A percentile compares a stretch with the other conserved stretches of the same genome.
Conservation (phyloP, 2,797 vertebrate genomes). For the Scomberomorus guttatus region DNA sequence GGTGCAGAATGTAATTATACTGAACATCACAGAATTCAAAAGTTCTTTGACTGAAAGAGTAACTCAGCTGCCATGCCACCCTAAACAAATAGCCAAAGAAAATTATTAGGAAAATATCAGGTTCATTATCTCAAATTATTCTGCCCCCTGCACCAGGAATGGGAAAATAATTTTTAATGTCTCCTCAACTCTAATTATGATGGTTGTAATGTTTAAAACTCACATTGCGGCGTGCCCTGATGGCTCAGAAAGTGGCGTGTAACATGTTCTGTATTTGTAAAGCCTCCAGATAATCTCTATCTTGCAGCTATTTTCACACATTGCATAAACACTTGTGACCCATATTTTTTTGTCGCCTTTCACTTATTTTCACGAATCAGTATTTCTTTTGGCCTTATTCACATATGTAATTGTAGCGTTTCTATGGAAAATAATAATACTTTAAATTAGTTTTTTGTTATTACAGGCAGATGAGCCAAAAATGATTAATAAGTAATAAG, state of each 20-base stretch:
- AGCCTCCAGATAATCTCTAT: not conserved
- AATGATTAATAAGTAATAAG: not conserved
- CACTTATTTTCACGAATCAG: not conserved
- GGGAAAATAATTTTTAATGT: conserved; percentile 22
- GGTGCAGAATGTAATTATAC: conserved; percentile 50
- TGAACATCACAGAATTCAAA: conserved; percentile 33
- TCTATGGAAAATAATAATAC: not conserved
- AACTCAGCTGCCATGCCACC: conserved; percentile 2
- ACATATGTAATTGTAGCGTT: not conserved
- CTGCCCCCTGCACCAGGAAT: not conserved
- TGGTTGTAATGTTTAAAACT: conserved; percentile 20
- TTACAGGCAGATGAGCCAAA: not conserved
- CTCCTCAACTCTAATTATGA: conserved; percentile 33
- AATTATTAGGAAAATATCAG: conserved; percentile 18
- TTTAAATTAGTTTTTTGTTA: not conserved
- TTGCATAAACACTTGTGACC: conserved; percentile 1
- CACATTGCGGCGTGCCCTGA: not conserved
- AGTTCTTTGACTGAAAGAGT: conserved; percentile 21
- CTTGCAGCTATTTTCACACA: not conserved
- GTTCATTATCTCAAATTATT: conserved; percentile 54
- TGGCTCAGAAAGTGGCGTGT: conserved; percentile 2
- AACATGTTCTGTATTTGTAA: conserved; percentile 14
- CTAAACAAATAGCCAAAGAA: conserved; percentile 35
- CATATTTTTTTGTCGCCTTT: conserved; percentile 15
- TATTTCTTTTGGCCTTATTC: not conserved